Evolutionary conservation across 2,113 vertebrate species (phyloP), one percentile per base, ranked within the genome.

Genomic region (Agelaius phoeniceus): DNA sequence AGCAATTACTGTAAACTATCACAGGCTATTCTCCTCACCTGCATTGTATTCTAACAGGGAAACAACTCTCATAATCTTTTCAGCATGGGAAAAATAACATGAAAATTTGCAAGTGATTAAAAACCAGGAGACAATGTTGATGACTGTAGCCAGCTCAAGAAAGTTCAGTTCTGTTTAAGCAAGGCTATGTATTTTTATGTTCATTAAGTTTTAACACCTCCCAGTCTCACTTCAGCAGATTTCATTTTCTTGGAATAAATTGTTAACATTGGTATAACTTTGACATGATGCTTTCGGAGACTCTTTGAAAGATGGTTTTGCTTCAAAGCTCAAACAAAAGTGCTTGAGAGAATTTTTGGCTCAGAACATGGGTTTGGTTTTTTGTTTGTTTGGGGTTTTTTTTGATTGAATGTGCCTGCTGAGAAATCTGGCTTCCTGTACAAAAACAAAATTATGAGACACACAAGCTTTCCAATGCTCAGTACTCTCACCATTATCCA

Each of bases 211-310:
- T 96, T 96, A 93, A 95, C 68, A 73, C 74, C 49, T 91, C 54
- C 22, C 30, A 78, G 88, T 92, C 77, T 92, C 95, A 93, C 90
- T 68, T 93, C 71, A 91, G 66, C n/a, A 84, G 83, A 72, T 94
- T 92, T 93, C 44, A 91, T 87, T 93, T 97, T 90, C 85, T 92
- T 84, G 66, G 67, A 95, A 91, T 90, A 87, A 96, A 80, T 89
- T 82, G 76, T 95, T 95, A 92, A 15, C 52, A 23, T 89, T 93
- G 71, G 35, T 87, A 35, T 81, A 82, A 84, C 55, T 85, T 93
- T 19, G 17, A 84, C 28, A 41, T 1, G 2, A 63, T 79, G 67
- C 52, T 89, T 89, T 79, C 80, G 71, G 69, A 84, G 71, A 65
- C 27, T 62, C 22, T 61, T 82, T 58, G 51, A 80, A 80, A 65